These are phyloP conservation scores for Myiagra hebetior DNA, from an alignment of 2,113 vertebrate genomes.

Conservation along the genomic window DNA sequence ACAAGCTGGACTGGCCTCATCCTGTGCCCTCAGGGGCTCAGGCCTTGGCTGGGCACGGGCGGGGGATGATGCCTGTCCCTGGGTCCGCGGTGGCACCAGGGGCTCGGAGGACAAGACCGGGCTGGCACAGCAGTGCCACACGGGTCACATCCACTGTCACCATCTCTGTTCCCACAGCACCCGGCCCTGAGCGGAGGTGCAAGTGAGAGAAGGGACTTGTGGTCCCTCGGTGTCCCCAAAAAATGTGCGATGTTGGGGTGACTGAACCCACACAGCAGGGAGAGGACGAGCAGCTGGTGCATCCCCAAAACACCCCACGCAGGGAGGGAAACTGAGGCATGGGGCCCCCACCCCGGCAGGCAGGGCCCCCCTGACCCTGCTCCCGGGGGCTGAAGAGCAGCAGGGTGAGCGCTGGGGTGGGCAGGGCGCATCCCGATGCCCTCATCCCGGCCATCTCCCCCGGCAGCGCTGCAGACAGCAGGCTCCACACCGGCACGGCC, in stretches of 20 bases:
- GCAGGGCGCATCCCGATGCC: not conserved
- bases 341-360: rapidly evolving
- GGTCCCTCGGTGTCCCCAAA: not conserved
- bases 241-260: rapidly evolving
- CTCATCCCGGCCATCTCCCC: not conserved
- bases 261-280: not conserved
- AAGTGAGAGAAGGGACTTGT: not conserved
- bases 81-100: rapidly evolving
- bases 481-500: slow-evolving; percentile 14
- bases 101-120: rapidly evolving
- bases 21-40: not conserved
- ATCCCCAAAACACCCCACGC: rapidly evolving
- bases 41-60: not conserved
- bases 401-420: not conserved
- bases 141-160: not conserved
- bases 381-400: not conserved
- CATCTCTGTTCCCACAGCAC: not conserved
- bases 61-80: rapidly evolving
- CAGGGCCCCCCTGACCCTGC: not conserved
- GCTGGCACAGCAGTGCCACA: not conserved
- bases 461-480: slow-evolving; percentile 10
- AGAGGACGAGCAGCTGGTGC: rapidly evolving
- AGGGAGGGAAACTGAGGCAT: not conserved
- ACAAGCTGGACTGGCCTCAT: not conserved
- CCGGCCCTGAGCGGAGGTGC: not conserved